These are phyloP conservation scores for Himalopsyche phryganea DNA, from an alignment of 1,140 invertebrate species.

Conservation along the genomic window DNA sequence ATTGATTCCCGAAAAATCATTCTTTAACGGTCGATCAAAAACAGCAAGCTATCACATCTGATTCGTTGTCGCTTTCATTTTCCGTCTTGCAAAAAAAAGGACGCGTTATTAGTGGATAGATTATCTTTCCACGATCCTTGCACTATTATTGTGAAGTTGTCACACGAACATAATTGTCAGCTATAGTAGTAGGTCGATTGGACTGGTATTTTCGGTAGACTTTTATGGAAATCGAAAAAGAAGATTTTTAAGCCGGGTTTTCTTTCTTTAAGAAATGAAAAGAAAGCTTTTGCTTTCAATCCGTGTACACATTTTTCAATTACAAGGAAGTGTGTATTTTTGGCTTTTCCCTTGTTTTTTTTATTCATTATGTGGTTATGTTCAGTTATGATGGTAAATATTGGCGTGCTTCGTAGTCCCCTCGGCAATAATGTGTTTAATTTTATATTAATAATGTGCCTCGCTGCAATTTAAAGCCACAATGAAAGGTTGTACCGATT, in stretches of 20 bases:
- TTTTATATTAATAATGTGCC: too few relatives aligned
- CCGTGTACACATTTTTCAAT: constrained; percentile 34
- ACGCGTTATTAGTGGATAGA: constrained; percentile 34
- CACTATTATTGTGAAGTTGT: constrained; percentile 41
- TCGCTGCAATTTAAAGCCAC: too few relatives aligned
- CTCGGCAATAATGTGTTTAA: too few relatives aligned
- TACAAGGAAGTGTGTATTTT: constrained; percentile 10
- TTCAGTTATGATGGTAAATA: too few relatives aligned
- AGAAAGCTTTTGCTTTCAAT: constrained; percentile 37
- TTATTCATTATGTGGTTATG: too few relatives aligned
- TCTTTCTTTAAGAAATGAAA: constrained; percentile 35
- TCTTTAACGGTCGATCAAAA: constrained; percentile 34
- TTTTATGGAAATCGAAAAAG: constrained; percentile 45
- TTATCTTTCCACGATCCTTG: constrained; percentile 35
- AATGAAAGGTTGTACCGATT: too few relatives aligned
- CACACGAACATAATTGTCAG: constrained; percentile 39
- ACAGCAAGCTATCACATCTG: constrained; percentile 38
- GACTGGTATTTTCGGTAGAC: constrained; percentile 37
- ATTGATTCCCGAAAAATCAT: constrained; percentile 28
- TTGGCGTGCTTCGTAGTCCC: too few relatives aligned
- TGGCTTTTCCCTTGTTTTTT: too few relatives aligned
- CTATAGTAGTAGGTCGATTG: constrained; percentile 40
- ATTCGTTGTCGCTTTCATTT: constrained; percentile 34
- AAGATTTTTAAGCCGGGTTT: constrained; percentile 31
- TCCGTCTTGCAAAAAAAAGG: constrained; percentile 38